Evolutionary conservation across 2,113 vertebrate species (phyloP).

Genomic region (Macroglossus sobrinus): DNA sequence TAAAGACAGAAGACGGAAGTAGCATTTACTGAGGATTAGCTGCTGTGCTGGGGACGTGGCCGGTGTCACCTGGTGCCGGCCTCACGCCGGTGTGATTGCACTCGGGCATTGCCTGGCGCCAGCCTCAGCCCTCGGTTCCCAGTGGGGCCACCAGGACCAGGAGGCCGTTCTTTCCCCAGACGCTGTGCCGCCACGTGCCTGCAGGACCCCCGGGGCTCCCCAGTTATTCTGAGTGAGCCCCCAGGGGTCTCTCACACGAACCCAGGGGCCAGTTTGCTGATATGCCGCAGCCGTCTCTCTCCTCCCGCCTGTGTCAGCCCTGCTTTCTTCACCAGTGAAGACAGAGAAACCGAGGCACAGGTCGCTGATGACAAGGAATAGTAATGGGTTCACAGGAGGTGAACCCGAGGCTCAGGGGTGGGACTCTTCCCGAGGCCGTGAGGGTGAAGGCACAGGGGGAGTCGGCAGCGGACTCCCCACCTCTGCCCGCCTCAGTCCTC

Average conservation of each 20-base stretch:
- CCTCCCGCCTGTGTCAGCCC: too few species aligned
- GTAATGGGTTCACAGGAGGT: not conserved
- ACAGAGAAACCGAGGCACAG: not conserved
- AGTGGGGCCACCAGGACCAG: not conserved
- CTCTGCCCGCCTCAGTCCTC: not conserved
- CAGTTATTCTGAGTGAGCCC: not conserved
- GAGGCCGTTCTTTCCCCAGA: not conserved
- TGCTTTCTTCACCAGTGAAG: not conserved
- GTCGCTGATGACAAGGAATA: not conserved
- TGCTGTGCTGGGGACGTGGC: not conserved
- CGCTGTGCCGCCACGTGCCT: fast-evolving
- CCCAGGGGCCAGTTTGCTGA: not conserved
- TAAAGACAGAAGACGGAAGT: not conserved
- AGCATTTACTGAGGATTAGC: not conserved
- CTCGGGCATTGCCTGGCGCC: fast-evolving
- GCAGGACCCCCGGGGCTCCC: not conserved
- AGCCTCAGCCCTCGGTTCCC: not conserved
- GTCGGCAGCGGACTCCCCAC: not conserved
- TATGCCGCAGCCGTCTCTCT: not conserved
- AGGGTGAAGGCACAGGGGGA: too few species aligned
- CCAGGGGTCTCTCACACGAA: too few species aligned
- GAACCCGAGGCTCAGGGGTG: not conserved
- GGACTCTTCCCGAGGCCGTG: not conserved
- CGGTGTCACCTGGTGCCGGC: fast-evolving
- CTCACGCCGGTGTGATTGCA: fast-evolving